phyloP scores from a whole-genome alignment of 2,113 vertebrate genomes.

The Xenopus borealis region DNA sequence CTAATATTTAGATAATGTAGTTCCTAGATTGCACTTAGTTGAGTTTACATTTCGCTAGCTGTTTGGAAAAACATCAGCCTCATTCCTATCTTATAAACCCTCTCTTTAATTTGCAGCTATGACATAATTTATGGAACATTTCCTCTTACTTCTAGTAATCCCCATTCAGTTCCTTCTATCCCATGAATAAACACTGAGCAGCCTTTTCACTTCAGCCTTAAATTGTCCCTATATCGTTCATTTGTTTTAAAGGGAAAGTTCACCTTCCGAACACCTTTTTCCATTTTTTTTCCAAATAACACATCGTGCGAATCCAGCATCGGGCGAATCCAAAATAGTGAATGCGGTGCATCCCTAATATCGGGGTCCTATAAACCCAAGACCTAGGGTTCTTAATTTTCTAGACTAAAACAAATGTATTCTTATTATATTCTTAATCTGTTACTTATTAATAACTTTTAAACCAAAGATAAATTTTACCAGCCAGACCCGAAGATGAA shows the following conservation, averaged over 20 bases:
- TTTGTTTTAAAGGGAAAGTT: constrained; percentile 12
- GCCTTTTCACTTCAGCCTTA: constrained; percentile 8
- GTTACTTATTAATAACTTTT: no score
- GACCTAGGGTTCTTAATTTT: no score
- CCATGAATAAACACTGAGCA: constrained; percentile 40
- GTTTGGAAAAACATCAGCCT: background rate
- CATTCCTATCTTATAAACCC: background rate
- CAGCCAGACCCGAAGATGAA: no score
- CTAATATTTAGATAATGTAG: background rate
- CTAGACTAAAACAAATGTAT: no score
- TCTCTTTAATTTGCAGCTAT: constrained; percentile 20
- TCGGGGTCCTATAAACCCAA: no score
- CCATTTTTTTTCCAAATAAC: no score
- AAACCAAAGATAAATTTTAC: no score
- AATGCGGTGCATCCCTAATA: no score
- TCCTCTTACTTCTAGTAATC: constrained; percentile 35
- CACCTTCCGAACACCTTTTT: no score
- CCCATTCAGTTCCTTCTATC: constrained; percentile 24
- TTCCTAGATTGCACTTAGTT: constrained; percentile 15
- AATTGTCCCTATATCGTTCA: constrained; percentile 32
- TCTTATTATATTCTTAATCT: no score
- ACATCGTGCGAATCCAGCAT: no score
- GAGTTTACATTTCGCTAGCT: constrained; percentile 24
- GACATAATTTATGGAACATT: constrained; percentile 24
- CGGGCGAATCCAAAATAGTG: no score